Evolutionary conservation across 2,888 invertebrate species (phyloP).

Genomic region (Automeris io): DNA sequence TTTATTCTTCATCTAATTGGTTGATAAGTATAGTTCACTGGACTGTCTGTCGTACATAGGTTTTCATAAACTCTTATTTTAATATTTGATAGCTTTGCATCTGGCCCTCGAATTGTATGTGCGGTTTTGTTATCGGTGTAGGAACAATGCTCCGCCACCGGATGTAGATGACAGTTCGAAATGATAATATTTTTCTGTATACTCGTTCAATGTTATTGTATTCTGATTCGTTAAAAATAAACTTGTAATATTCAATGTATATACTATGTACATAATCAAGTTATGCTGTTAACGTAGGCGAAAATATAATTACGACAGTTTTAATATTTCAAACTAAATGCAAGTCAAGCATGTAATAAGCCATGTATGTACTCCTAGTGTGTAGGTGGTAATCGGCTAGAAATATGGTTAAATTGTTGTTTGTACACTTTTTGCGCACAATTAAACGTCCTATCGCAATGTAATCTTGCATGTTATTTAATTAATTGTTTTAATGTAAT

Average conservation of each 20-base stretch:
- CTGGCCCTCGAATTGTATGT: conserved; percentile 5
- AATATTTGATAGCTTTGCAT: not conserved
- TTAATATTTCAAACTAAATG: not conserved
- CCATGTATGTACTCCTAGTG: too few species aligned
- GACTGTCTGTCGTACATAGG: too few species aligned
- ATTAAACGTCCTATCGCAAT: too few species aligned
- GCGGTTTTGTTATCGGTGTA: conserved; percentile 23
- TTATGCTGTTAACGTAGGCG: conserved; percentile 14
- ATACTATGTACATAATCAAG: not conserved
- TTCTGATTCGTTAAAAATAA: conserved; percentile 8
- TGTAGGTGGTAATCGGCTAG: too few species aligned
- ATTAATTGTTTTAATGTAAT: too few species aligned
- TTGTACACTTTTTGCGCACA: too few species aligned
- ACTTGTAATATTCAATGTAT: not conserved
- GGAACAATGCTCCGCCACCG: conserved; percentile 27
- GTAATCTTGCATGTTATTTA: too few species aligned
- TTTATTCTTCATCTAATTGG: too few species aligned
- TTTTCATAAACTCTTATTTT: conserved; percentile 20
- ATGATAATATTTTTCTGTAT: conserved; percentile 23
- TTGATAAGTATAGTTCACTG: too few species aligned
- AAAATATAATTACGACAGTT: not conserved
- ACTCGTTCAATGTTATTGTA: conserved; percentile 9
- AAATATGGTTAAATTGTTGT: too few species aligned
- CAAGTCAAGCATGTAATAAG: not conserved
- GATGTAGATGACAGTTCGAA: conserved; percentile 23